Conservation (phyloP, 2,113 vertebrate species). For the Crotalus viridis region DNA sequence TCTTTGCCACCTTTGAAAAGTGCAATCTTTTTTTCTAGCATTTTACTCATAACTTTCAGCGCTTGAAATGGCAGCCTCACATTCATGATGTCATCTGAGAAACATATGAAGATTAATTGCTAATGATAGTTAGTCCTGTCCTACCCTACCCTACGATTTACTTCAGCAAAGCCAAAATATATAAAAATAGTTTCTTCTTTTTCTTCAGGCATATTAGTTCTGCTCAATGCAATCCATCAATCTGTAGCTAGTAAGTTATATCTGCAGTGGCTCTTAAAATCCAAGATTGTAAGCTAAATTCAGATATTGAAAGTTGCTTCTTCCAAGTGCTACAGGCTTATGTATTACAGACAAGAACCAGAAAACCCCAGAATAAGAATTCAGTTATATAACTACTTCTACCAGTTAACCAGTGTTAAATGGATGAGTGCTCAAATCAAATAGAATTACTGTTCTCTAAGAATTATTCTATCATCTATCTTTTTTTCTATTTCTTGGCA, state of each 20-base stretch:
- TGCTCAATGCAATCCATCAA: background rate
- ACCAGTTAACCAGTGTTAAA: background rate
- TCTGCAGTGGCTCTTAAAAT: background rate
- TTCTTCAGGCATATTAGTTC: background rate
- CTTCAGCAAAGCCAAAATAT: no score
- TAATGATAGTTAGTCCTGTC: background rate
- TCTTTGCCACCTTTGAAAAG: background rate
- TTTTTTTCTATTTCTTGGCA: background rate
- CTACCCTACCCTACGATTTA: no score
- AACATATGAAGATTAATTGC: background rate
- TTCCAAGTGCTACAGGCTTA: background rate
- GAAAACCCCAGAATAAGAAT: background rate
- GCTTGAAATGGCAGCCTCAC: background rate
- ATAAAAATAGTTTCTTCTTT: background rate
- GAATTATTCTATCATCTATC: background rate
- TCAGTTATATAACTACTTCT: background rate
- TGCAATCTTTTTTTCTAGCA: background rate
- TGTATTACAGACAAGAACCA: background rate
- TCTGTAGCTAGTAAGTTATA: background rate
- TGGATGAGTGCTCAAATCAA: background rate
- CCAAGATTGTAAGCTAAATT: background rate
- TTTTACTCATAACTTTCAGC: background rate
- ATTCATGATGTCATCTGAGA: background rate
- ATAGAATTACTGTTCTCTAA: background rate
- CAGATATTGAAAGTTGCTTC: background rate